Conservation (phyloP, 2,113 vertebrate species). For the Casuarius casuarius region DNA sequence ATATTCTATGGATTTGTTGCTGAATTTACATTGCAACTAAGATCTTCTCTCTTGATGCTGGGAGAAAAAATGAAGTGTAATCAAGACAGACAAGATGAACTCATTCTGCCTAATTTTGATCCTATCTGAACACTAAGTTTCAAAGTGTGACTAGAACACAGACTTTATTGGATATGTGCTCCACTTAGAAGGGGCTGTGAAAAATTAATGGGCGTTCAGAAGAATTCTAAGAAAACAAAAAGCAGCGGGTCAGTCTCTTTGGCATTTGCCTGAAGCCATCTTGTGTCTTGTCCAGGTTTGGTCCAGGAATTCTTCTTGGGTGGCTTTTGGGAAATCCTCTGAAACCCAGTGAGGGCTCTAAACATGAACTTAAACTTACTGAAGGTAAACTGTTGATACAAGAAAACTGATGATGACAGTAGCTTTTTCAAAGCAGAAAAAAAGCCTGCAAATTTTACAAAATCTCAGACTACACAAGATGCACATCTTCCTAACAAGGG, state of each 20-base stretch:
- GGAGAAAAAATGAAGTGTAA: not conserved
- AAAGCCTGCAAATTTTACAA: not conserved
- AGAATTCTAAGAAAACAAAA: not conserved
- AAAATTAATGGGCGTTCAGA: not conserved
- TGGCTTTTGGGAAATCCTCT: not conserved
- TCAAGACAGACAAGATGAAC: not conserved
- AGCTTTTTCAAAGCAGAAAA: not conserved
- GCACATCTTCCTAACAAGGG: accelerated
- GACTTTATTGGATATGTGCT: not conserved
- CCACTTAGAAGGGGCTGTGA: not conserved
- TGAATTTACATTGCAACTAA: not conserved
- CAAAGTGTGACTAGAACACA: not conserved
- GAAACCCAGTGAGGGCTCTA: not conserved
- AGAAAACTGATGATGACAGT: not conserved
- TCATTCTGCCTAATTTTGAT: not conserved
- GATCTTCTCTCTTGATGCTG: not conserved
- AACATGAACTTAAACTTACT: not conserved
- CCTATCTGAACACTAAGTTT: not conserved
- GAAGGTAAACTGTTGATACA: not conserved
- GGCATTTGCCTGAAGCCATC: not conserved
- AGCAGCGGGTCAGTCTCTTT: not conserved
- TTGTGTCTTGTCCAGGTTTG: not conserved
- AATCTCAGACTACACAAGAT: not conserved
- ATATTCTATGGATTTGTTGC: not conserved
- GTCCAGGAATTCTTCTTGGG: not conserved